Base-by-base conservation (phyloP, 2,797 vertebrate genomes). In the Enteromius radiatus region DNA sequence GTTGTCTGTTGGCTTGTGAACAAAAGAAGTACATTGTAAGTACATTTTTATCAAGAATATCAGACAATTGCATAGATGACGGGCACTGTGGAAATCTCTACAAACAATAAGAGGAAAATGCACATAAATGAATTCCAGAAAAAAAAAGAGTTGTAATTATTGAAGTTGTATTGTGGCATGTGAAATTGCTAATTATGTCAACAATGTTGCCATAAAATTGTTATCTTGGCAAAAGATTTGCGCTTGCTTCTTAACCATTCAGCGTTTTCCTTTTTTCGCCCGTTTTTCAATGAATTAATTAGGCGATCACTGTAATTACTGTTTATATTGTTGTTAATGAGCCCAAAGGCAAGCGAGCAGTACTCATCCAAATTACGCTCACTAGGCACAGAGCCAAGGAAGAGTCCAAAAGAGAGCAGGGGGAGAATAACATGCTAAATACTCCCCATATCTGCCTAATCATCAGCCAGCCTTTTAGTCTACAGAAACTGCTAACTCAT, bases 301-400 rank as follows among this genome's bases (percentile, higher is more conserved):
- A 95, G 92, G 89, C 91, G 92, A 95, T 95, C 93, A 94, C 92
- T 93, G 94, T 94, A 95, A 95, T 95, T 94, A 95, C 93, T 95
- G 94, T 95, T 95, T 95, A 94, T 94, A 94, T 95, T 94, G 93
- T 94, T 95, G 92, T 95, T 94, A 95, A 95, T 94, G 93, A 95
- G 93, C 93, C 94, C 93, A 95, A 94, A 95, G 94, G 93, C 93
- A 93, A 94, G 92, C 88, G 89, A 94, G 93, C 92, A 92, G 92
- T 92, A 94, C 93, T 95, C 94, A 95, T 94, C 93, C 94, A 95
- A 94, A 95, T 95, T 93, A 94, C 91, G 93, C 90, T 92, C 91
- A 87, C 89, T 92, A 93, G 94, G 92, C 92, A 94, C 88, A 10
- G 91, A 94, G 93, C 94, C 93, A 94, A 93, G 91, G 90, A 93